These are phyloP conservation scores for Drosophila mercatorum DNA, from an alignment of 2,888 invertebrate genomes.

Conservation along the genomic window DNA sequence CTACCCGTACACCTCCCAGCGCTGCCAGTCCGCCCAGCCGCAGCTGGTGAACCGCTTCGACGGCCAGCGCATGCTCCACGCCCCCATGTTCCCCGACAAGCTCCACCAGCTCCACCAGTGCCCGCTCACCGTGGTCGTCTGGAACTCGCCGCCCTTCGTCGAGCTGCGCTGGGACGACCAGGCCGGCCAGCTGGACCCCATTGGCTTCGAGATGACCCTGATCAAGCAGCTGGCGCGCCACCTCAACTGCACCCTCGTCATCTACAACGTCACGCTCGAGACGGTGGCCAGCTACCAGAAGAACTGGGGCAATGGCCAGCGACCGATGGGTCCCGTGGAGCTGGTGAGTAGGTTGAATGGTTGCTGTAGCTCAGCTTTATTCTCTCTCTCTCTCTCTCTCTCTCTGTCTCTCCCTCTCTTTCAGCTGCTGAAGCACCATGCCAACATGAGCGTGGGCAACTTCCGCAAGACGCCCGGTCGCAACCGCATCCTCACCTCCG, in stretches of 20 bases:
- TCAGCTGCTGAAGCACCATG: conserved; percentile 42
- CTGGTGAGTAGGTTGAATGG: conserved; percentile 43
- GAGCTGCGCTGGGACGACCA: conserved; percentile 21
- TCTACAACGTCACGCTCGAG: conserved; percentile 31
- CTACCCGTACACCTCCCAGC: conserved; percentile 62
- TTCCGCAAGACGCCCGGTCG: conserved; percentile 58
- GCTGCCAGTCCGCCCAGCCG: conserved; percentile 53
- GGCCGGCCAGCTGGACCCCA: neutral
- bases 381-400: neutral
- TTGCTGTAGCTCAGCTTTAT: too few species aligned
- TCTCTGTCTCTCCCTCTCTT: neutral
- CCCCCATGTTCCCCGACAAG: conserved; percentile 68
- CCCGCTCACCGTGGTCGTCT: conserved; percentile 49
- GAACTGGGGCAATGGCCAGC: conserved; percentile 35
- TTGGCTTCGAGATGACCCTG: conserved; percentile 69
- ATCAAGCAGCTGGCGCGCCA: conserved; percentile 54
- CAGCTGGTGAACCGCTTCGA: conserved; percentile 59
- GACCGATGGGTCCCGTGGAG: conserved; percentile 47
- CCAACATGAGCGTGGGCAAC: conserved; percentile 68
- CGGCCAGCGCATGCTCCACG: conserved; percentile 44
- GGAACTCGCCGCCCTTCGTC: conserved; percentile 66
- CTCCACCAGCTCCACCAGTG: conserved; percentile 67
- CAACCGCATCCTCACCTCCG: conserved; percentile 47
- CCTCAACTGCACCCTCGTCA: conserved; percentile 64
- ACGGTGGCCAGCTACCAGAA: conserved; percentile 27